phyloP scores from a whole-genome alignment of 2,888 invertebrate genomes.

The Blastobasis adustella region DNA sequence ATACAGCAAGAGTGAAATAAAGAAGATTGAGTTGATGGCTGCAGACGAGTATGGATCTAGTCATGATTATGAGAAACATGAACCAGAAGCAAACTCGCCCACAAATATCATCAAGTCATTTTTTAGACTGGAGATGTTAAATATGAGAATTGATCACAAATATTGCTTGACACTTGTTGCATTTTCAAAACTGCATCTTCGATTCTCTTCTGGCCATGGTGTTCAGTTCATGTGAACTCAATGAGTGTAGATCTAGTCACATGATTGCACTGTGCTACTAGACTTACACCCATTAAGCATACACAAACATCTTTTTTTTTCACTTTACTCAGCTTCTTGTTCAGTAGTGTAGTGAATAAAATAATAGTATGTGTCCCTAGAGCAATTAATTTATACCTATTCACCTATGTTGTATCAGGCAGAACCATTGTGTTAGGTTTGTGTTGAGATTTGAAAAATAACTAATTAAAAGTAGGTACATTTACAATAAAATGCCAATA shows the following conservation, averaged over 20 bases:
- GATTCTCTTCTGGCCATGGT: constrained; percentile 8
- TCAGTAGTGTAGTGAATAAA: too few species aligned
- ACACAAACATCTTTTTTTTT: constrained; percentile 10
- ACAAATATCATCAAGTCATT: constrained; percentile 78
- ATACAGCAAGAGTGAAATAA: too few species aligned
- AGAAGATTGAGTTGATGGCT: constrained; percentile 71
- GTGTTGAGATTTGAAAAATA: too few species aligned
- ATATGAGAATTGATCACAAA: background rate
- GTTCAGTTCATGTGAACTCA: constrained; percentile 70
- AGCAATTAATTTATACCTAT: too few species aligned
- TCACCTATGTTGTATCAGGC: too few species aligned
- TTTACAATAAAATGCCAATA: too few species aligned
- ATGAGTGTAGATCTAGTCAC: constrained; percentile 95
- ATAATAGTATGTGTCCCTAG: too few species aligned
- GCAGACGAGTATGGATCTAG: constrained; percentile 94
- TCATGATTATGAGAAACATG: constrained; percentile 79
- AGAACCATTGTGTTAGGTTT: too few species aligned
- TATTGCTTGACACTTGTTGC: too few species aligned
- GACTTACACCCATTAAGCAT: constrained; percentile 81
- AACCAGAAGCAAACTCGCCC: constrained; percentile 88
- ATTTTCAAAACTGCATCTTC: background rate
- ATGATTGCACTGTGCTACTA: constrained; percentile 77
- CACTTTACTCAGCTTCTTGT: constrained; percentile 1
- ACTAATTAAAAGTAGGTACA: too few species aligned
- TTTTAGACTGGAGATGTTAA: background rate